phyloP scores from a whole-genome alignment of 2,888 invertebrate species.

The Archaeoteleia sp. region DNA sequence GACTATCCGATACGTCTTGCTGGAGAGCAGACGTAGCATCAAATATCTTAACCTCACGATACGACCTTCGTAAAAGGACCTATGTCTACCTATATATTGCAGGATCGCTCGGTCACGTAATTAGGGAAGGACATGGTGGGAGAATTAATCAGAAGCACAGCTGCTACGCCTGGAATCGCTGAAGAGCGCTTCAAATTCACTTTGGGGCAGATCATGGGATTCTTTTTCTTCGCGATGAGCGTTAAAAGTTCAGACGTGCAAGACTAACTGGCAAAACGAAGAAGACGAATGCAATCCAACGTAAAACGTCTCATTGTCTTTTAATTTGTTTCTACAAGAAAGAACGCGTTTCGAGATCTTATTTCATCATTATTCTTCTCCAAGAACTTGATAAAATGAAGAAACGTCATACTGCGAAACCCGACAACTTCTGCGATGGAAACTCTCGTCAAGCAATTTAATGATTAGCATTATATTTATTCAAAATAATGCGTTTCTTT shows the following conservation, averaged over 20 bases:
- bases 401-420: too few relatives aligned
- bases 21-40: slow-evolving; percentile 12
- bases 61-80: slow-evolving; percentile 34
- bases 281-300: slow-evolving; percentile 17
- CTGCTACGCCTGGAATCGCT: slow-evolving; percentile 42
- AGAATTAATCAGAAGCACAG: slow-evolving; percentile 44
- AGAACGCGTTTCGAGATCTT: slow-evolving; percentile 23
- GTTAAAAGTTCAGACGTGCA: slow-evolving; percentile 44
- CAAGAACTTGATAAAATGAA: too few relatives aligned
- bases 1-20: slow-evolving; percentile 19
- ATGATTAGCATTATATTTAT: too few relatives aligned
- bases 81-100: slow-evolving; percentile 31
- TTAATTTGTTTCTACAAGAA: slow-evolving; percentile 25
- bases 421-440: not conserved
- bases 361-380: slow-evolving; percentile 22
- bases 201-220: slow-evolving; percentile 39
- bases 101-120: slow-evolving; percentile 40
- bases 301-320: slow-evolving; percentile 35
- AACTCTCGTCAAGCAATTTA: not conserved
- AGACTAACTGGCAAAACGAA: slow-evolving; percentile 42
- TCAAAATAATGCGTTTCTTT: too few relatives aligned
- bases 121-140: slow-evolving; percentile 42
- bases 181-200: slow-evolving; percentile 36
- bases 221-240: slow-evolving; percentile 37
- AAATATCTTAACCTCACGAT: slow-evolving; percentile 28